Evolutionary conservation across 2,888 invertebrate genomes (phyloP).

Genomic region (Cecidostiba fungosa): DNA sequence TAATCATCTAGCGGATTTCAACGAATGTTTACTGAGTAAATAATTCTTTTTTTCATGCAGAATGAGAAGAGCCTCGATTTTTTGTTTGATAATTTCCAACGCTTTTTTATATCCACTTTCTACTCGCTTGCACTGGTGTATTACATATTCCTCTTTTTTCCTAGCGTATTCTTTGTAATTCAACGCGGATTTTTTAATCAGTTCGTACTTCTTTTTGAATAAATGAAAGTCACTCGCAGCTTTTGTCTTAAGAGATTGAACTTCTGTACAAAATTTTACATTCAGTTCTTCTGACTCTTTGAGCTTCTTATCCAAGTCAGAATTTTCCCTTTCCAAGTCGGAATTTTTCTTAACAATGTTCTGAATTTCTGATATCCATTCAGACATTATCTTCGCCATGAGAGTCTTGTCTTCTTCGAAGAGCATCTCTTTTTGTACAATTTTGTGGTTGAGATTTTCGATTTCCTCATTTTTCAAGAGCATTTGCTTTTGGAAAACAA

Average conservation of each 20-base stretch:
- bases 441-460: not conserved
- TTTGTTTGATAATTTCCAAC: not conserved
- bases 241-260: not conserved
- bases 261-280: not conserved
- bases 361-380: slow-evolving; percentile 75
- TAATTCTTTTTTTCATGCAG: not conserved
- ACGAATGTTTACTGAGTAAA: not conserved
- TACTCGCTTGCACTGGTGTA: slow-evolving; percentile 12
- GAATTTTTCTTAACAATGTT: slow-evolving; percentile 68
- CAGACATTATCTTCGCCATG: slow-evolving; percentile 78
- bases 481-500: not conserved
- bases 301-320: not conserved
- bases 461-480: not conserved
- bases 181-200: not conserved
- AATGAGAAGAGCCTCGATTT: not conserved
- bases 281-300: not conserved
- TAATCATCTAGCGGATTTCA: not conserved
- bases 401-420: slow-evolving; percentile 78
- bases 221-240: not conserved
- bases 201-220: not conserved
- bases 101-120: not conserved
- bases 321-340: not conserved
- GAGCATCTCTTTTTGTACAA: not conserved
- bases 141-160: slow-evolving; percentile 1
- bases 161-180: not conserved